These are phyloP conservation scores for Acinonyx jubatus DNA, from an alignment of 2,113 vertebrate species.

Conservation along the genomic window DNA sequence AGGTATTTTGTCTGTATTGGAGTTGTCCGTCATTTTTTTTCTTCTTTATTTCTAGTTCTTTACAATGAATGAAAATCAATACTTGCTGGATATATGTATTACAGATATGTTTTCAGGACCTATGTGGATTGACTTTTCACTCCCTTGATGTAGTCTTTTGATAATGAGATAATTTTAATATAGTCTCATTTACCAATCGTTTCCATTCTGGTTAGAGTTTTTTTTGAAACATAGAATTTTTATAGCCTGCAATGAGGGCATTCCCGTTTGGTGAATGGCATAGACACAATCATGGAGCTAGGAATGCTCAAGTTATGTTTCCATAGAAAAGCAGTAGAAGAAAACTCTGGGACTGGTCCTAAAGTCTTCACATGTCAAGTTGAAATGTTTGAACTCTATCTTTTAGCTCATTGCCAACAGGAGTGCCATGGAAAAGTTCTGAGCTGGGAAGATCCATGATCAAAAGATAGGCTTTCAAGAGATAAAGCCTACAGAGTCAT, in stretches of 20 bases:
- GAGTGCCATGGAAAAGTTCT: not conserved
- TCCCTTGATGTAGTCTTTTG: not conserved
- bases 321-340: not conserved
- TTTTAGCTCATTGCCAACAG: not conserved
- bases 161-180: not conserved
- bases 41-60: not conserved
- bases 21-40: not conserved
- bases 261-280: not conserved
- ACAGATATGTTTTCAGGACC: not conserved
- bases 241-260: not conserved
- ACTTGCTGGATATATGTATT: not conserved
- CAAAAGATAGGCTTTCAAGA: not conserved
- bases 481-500: not conserved
- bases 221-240: not conserved
- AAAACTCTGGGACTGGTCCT: not conserved
- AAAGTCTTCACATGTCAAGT: not conserved
- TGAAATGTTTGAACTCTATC: not conserved
- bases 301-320: not conserved
- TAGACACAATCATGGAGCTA: not conserved
- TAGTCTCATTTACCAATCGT: not conserved
- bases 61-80: not conserved
- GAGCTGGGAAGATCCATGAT: not conserved
- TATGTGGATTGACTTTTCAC: not conserved
- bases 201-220: not conserved
- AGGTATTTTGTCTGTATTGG: not conserved